A percentile compares a stretch with the other conserved stretches of the same genome.
These are phyloP conservation scores for Bombus consobrinus DNA, from an alignment of 1,140 invertebrate species.

Conservation along the genomic window DNA sequence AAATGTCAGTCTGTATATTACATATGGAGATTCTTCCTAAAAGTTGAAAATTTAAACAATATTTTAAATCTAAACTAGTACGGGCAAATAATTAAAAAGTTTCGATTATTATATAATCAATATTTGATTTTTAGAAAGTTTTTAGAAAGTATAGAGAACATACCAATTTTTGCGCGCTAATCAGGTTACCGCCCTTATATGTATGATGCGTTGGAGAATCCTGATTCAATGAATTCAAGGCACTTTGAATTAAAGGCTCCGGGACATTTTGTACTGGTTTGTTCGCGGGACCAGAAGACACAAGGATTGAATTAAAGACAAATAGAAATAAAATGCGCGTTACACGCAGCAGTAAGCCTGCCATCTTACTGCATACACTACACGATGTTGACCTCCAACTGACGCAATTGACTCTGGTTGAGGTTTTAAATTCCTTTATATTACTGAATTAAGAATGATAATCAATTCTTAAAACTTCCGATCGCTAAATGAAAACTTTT, in stretches of 20 bases:
- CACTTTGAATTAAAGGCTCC: constrained; percentile 63
- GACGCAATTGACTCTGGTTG: constrained; percentile 14
- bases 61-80: neutral
- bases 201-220: constrained; percentile 70
- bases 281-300: constrained; percentile 52
- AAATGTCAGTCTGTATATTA: constrained; percentile 73
- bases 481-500: no score
- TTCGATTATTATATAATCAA: neutral
- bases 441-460: constrained; percentile 11
- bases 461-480: neutral
- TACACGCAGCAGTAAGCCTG: constrained; percentile 37
- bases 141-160: constrained; percentile 31
- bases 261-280: constrained; percentile 62
- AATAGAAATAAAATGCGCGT: constrained; percentile 27
- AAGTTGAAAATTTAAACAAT: constrained; percentile 42
- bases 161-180: constrained; percentile 76
- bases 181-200: constrained; percentile 73
- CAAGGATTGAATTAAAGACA: constrained; percentile 9
- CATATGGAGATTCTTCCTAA: constrained; percentile 71
- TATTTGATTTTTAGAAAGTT: neutral
- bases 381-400: constrained; percentile 22
- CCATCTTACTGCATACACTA: constrained; percentile 49
- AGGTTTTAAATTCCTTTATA: constrained; percentile 25
- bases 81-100: neutral
- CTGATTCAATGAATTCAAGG: constrained; percentile 71